Evolutionary conservation across 1,140 invertebrate genomes (phyloP).

Genomic region (Calephelis virginiensis): DNA sequence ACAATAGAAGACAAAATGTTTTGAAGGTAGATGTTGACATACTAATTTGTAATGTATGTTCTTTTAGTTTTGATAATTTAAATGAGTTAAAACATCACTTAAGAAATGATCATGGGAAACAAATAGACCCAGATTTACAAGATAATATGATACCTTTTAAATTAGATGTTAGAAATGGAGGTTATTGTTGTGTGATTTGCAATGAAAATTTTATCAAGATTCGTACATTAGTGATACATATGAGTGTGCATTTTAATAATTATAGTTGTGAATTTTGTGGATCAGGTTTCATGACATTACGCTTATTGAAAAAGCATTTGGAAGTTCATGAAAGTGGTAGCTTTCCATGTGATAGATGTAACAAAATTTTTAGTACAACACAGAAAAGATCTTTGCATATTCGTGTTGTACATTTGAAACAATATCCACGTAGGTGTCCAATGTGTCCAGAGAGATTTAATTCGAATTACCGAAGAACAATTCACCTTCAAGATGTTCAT

Average conservation of each 20-base stretch:
- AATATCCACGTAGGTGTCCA: conserved; percentile 59
- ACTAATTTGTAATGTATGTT: conserved; percentile 56
- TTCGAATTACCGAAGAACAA: conserved; percentile 61
- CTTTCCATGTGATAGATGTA: conserved; percentile 61
- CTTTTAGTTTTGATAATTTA: conserved; percentile 39
- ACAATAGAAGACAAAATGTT: conserved; percentile 59
- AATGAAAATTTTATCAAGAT: conserved; percentile 78
- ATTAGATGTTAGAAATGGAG: conserved; percentile 42
- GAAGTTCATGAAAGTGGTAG: conserved; percentile 74
- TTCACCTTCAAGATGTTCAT: conserved; percentile 68
- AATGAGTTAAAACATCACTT: conserved; percentile 54
- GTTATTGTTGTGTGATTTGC: conserved; percentile 78
- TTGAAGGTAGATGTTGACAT: conserved; percentile 64
- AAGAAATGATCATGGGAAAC: conserved; percentile 53
- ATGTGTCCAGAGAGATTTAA: conserved; percentile 70
- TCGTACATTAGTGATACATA: conserved; percentile 64
- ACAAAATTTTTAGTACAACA: conserved; percentile 64
- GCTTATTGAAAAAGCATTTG: conserved; percentile 74
- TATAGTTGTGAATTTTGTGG: conserved; percentile 76
- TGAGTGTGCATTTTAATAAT: conserved; percentile 71
- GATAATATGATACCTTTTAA: conserved; percentile 70
- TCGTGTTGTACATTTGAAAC: conserved; percentile 63
- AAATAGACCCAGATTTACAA: conserved; percentile 54
- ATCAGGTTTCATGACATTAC: conserved; percentile 76
- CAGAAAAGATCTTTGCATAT: conserved; percentile 61